These are phyloP conservation scores for Drosophila hydei DNA, from an alignment of 1,140 invertebrate genomes.

Conservation along the genomic window DNA sequence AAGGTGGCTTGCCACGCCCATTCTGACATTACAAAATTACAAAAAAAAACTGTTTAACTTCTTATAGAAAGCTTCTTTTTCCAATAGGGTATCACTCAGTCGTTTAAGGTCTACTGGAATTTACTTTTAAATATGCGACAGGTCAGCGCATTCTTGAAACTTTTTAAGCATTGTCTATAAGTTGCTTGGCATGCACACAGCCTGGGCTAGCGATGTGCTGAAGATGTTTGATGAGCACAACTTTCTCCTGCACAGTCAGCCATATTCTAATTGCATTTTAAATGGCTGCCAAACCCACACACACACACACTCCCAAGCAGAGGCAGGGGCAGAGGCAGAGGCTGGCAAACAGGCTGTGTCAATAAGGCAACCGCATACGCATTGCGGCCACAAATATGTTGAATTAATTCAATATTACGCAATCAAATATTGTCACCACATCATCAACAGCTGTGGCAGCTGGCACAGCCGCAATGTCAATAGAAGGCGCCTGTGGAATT, in stretches of 20 bases:
- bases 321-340: not conserved
- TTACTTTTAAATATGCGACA: constrained; percentile 49
- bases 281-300: constrained; percentile 31
- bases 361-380: constrained; percentile 44
- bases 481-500: constrained; percentile 51
- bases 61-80: too few relatives aligned
- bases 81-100: constrained; percentile 13
- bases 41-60: too few relatives aligned
- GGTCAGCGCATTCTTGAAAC: constrained; percentile 66
- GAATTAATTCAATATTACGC: constrained; percentile 81
- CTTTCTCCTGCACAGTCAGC: constrained; percentile 28
- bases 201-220: constrained; percentile 35
- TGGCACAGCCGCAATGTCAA: constrained; percentile 28
- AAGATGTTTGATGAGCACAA: constrained; percentile 29
- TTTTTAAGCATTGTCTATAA: constrained; percentile 59
- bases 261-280: constrained; percentile 70
- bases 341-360: constrained; percentile 11
- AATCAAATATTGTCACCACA: constrained; percentile 80
- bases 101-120: not conserved
- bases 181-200: constrained; percentile 36
- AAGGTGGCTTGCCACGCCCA: too few relatives aligned
- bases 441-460: constrained; percentile 69
- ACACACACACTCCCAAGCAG: not conserved
- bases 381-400: constrained; percentile 67
- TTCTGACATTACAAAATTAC: too few relatives aligned